These are phyloP conservation scores for Pogona vitticeps DNA, from an alignment of 2,113 vertebrate species.

Conservation along the genomic window DNA sequence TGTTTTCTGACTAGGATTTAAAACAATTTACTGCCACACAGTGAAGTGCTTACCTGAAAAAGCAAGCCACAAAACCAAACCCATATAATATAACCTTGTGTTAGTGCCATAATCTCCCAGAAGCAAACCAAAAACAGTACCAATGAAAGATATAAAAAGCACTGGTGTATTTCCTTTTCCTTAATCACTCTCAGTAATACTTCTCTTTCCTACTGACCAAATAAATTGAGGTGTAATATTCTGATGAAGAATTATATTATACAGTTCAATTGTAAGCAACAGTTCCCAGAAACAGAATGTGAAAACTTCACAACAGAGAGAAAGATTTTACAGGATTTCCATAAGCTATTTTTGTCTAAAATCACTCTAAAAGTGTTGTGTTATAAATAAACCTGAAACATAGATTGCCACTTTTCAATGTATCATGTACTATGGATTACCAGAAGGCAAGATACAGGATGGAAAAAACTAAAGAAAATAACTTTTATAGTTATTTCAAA, in stretches of 20 bases:
- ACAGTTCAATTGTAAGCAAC: background rate
- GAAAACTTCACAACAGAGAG: slow-evolving; percentile 25
- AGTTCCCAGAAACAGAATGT: background rate
- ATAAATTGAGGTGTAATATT: slow-evolving; percentile 18
- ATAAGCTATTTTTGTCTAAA: background rate
- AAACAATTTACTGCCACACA: background rate
- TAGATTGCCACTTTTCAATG: slow-evolving; percentile 13
- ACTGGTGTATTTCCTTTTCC: slow-evolving; percentile 12
- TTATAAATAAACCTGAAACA: background rate
- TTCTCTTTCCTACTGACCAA: slow-evolving; percentile 52
- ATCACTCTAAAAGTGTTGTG: background rate
- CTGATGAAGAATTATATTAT: background rate
- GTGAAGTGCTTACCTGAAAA: too few relatives aligned
- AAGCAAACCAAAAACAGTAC: background rate
- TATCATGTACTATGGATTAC: slow-evolving; percentile 2
- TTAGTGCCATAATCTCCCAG: background rate
- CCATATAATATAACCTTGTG: background rate
- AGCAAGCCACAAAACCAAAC: background rate
- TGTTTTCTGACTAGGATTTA: too few relatives aligned
- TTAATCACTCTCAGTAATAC: slow-evolving; percentile 64
- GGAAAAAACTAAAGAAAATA: slow-evolving; percentile 25
- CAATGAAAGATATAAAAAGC: background rate
- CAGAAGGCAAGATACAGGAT: slow-evolving; percentile 57
- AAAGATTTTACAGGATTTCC: background rate
- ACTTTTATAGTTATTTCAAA: slow-evolving; percentile 57